These are phyloP conservation scores for Scarus forsteni DNA, from an alignment of 2,797 vertebrate species.

Conservation along the genomic window DNA sequence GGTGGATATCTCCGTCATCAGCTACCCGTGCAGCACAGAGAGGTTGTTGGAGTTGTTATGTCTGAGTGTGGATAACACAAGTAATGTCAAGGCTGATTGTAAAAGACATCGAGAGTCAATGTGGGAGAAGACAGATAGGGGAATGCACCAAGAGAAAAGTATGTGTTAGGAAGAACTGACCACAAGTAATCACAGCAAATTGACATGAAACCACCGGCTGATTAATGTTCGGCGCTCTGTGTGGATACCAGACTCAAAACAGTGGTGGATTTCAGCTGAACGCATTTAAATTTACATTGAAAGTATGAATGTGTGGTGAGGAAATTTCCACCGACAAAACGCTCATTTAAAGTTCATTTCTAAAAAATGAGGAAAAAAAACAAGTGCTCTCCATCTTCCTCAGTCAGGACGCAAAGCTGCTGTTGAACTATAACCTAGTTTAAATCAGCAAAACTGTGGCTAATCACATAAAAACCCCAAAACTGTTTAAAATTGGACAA, in stretches of 20 bases:
- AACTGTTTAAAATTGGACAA: no score
- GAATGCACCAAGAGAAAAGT: constrained; percentile 1
- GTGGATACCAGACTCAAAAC: background rate
- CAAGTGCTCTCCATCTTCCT: background rate
- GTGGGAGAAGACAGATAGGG: constrained; percentile 13
- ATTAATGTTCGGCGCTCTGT: background rate
- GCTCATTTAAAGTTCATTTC: no score
- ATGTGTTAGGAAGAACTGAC: constrained; percentile 2
- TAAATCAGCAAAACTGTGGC: constrained; percentile 1
- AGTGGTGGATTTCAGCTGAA: background rate
- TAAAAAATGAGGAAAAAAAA: no score
- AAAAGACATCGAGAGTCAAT: constrained; percentile 16
- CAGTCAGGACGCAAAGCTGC: constrained; percentile 1
- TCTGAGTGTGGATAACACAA: constrained; percentile 56
- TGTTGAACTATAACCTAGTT: background rate
- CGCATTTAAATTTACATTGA: background rate
- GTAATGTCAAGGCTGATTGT: constrained; percentile 42
- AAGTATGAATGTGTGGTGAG: background rate
- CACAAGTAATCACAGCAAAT: background rate
- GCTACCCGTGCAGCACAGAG: constrained; percentile 43
- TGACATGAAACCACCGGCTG: background rate
- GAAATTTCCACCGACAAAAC: background rate
- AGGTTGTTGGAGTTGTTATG: constrained; percentile 68
- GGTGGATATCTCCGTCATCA: constrained; percentile 76
- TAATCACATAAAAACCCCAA: background rate